phyloP scores from a whole-genome alignment of 2,888 invertebrate species.

The Acrocyrtus sp. region DNA sequence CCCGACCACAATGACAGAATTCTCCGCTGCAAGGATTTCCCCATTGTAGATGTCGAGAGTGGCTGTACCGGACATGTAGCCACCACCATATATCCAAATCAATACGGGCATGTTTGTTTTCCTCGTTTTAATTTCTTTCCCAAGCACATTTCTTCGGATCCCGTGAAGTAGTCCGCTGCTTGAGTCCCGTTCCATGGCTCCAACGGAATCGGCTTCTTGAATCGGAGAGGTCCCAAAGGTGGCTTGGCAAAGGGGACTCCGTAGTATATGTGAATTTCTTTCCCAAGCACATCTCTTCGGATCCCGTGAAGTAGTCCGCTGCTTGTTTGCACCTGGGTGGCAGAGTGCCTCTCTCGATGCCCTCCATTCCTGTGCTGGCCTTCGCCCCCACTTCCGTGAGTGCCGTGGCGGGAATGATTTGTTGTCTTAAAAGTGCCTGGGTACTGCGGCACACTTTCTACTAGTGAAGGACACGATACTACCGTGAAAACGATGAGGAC shows the following conservation, averaged over 20 bases:
- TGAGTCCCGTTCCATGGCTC: conserved; percentile 89
- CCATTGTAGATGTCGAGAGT: conserved; percentile 96
- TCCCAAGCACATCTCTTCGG: conserved; percentile 78
- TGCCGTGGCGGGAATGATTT: conserved; percentile 35
- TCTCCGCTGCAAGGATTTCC: conserved; percentile 86
- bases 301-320: conserved; percentile 84
- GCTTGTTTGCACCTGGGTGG: conserved; percentile 76
- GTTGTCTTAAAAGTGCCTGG: conserved; percentile 47
- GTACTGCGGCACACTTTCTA: conserved; percentile 38
- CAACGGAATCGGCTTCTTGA: conserved; percentile 81
- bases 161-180: conserved; percentile 84
- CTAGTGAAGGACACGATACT: conserved; percentile 33
- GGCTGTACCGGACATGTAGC: conserved; percentile 92
- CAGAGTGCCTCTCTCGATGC: conserved; percentile 54
- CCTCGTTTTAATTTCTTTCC: conserved; percentile 71
- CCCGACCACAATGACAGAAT: conserved; percentile 92
- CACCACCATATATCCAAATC: conserved; percentile 91
- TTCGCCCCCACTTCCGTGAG: conserved; percentile 11
- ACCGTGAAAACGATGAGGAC: conserved; percentile 16
- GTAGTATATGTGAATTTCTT: conserved; percentile 87
- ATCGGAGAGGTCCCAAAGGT: conserved; percentile 82
- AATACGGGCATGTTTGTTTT: conserved; percentile 74
- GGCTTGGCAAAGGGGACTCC: conserved; percentile 94
- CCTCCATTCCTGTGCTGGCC: conserved; percentile 28
- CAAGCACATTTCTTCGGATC: conserved; percentile 79